Conservation (phyloP, 2,113 vertebrate species). For the Sinosuthora webbiana region DNA sequence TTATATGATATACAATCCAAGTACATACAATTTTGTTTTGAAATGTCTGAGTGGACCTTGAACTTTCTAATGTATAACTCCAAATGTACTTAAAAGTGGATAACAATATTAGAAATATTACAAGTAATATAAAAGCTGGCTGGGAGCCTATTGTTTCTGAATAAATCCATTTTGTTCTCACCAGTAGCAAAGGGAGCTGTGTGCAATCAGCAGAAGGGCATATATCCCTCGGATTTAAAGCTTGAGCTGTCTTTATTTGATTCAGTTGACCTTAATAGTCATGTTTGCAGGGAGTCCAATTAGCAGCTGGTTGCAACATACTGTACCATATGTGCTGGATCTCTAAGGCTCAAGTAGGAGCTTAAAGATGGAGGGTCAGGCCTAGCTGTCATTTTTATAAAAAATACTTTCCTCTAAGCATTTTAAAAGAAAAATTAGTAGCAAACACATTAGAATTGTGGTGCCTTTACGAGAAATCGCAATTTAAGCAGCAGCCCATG, state of each 20-base stretch:
- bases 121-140: neutral
- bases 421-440: neutral
- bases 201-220: neutral
- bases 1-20: neutral
- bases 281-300: neutral
- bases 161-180: neutral
- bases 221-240: neutral
- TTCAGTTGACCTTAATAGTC: conserved; percentile 15
- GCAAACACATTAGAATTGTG: neutral
- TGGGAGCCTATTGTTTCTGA: neutral
- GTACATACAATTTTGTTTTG: neutral
- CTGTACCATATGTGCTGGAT: neutral
- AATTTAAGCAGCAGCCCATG: neutral
- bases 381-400: neutral
- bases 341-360: neutral
- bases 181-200: neutral
- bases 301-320: conserved; percentile 8
- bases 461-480: neutral
- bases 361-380: neutral
- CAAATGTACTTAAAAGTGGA: neutral
- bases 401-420: neutral
- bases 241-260: neutral
- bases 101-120: neutral
- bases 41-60: neutral
- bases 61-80: neutral